Base-by-base conservation (phyloP, 1,140 invertebrate genomes). In the Mercenaria mercenaria region DNA sequence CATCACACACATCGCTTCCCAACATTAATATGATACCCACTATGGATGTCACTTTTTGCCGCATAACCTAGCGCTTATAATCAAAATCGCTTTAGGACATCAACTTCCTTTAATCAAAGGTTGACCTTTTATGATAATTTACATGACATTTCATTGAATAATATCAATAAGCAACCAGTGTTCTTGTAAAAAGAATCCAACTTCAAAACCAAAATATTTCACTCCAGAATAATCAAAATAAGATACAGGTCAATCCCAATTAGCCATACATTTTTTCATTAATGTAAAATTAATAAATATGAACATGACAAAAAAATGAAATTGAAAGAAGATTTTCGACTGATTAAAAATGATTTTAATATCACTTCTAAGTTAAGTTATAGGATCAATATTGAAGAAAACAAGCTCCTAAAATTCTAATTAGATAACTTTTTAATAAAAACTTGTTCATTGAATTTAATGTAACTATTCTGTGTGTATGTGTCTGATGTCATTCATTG, bases 121-220 rank as follows among this genome's bases (percentile, higher is more conserved):
- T 79, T 79, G 76, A 79, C 76, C 47, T 50, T 34, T 52, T 47
- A 56, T 50, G n/a, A 34, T 32, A 18, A 79, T 79, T 52, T 52
- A 37, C 76, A 50, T 79, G 76, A 52, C 76, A 37, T 56, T 37
- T 39, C 11, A 59, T 52, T 50, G 43, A 79, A 56, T 79, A 79
- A 56, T 56, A 72, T 37, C 39, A 72, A 72, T 39, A 72, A 20
- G 37, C 18, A 6, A 72, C 29, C 67, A 23, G 0, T 37, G 18
- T 34, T n/a, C n/a, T n/a, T 4, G 26, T 13, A 47, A 13, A 10
- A n/a, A 61, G 56, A n/a, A 1, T 32, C 61, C 26, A 32, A 37
- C 61, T 32, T 67, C 61, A 67, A 67, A 37, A 10, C 8, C 10
- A 18, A 6, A 29, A 67, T 11, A 34, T 67, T 37, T 67, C 23